A percentile compares a stretch with the other conserved stretches of the same genome.
Evolutionary conservation across 2,888 invertebrate genomes (phyloP).

Genomic region (Chironomus riparius): DNA sequence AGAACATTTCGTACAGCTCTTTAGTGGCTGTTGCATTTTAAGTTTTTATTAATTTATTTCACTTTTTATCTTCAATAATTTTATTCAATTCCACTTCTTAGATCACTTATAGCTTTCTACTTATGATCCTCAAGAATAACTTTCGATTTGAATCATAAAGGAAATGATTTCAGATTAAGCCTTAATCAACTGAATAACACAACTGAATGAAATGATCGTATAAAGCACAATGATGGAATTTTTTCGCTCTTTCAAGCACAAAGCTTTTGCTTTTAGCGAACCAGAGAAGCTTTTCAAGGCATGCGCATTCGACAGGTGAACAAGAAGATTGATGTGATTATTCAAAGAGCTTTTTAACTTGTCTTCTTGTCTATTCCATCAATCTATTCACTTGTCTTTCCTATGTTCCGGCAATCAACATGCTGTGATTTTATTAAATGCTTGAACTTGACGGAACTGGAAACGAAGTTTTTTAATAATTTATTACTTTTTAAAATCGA

Average conservation of each 20-base stretch:
- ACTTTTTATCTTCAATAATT: background rate
- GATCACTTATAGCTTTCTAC: background rate
- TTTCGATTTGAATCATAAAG: background rate
- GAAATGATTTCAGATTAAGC: background rate
- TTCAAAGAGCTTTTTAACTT: too few relatives aligned
- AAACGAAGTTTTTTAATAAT: too few relatives aligned
- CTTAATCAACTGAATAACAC: too few relatives aligned
- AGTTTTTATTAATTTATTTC: background rate
- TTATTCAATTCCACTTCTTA: background rate
- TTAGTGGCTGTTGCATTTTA: conserved; percentile 38
- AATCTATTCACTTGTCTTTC: background rate
- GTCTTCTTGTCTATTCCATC: background rate
- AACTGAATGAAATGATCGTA: background rate
- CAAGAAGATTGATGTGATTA: too few relatives aligned
- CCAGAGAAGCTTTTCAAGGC: background rate
- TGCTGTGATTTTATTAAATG: too few relatives aligned
- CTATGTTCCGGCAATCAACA: background rate
- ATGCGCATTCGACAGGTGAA: background rate
- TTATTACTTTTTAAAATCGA: too few relatives aligned
- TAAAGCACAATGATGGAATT: background rate
- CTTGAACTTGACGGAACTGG: too few relatives aligned
- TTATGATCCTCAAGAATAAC: background rate
- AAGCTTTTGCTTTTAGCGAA: background rate
- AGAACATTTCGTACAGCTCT: conserved; percentile 37
- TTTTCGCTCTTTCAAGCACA: background rate